These are phyloP conservation scores for Bufo gargarizans DNA, from an alignment of 2,113 vertebrate species.

Conservation along the genomic window DNA sequence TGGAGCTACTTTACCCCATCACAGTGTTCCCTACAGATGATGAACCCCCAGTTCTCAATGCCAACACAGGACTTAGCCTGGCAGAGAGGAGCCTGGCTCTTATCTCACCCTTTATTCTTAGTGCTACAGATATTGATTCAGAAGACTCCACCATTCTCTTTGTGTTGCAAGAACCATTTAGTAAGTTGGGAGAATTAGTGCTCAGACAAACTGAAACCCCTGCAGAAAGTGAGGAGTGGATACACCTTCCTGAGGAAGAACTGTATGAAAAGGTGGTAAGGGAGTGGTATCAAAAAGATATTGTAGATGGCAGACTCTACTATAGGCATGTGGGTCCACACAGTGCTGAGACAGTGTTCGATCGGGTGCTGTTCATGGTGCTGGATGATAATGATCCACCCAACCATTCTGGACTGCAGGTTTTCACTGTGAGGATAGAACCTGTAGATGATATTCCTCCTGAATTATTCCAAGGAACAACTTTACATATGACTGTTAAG, in stretches of 20 bases:
- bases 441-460: constrained; percentile 65
- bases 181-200: constrained; percentile 71
- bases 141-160: constrained; percentile 78
- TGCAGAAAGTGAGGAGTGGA: constrained; percentile 69
- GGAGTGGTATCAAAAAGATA: constrained; percentile 81
- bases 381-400: constrained; percentile 81
- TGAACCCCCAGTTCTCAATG: constrained; percentile 75
- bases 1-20: constrained; percentile 81
- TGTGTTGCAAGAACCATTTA: constrained; percentile 65
- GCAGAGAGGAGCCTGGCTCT: constrained; percentile 76
- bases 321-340: constrained; percentile 76
- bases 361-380: constrained; percentile 74
- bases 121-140: constrained; percentile 80
- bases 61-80: constrained; percentile 75
- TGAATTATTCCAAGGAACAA: constrained; percentile 65
- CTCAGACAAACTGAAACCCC: constrained; percentile 71
- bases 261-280: constrained; percentile 81
- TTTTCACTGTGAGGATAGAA: constrained; percentile 65
- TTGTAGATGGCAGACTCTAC: constrained; percentile 79
- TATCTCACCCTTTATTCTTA: constrained; percentile 80
- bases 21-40: constrained; percentile 80
- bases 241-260: constrained; percentile 71
- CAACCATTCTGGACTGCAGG: constrained; percentile 72
- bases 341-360: constrained; percentile 67
- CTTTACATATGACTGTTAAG: constrained; percentile 68